Base-by-base conservation (phyloP, 2,113 vertebrate genomes). In the Sapayoa aenigma region DNA sequence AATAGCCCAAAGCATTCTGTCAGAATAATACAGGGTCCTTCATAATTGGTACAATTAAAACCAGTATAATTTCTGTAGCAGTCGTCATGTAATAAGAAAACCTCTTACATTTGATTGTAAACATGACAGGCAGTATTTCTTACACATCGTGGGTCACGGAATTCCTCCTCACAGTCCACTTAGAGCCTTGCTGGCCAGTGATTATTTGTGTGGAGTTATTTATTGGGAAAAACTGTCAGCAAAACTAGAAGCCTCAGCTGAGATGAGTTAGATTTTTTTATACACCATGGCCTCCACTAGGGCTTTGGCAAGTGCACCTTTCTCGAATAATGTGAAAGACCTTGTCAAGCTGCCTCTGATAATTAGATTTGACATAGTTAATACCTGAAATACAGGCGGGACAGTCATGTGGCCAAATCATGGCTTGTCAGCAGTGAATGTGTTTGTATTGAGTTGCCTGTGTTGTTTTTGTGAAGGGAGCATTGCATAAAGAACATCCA, bases 341-440 rank as follows among this genome's bases (percentile, higher is more conserved):
- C 63, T 87, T 49, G 50, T 96, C 87, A 96, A 65, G 56, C 89
- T 73, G 42, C 67, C 50, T 68, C 41, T 93, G 84, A 30, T 96
- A 94, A 97, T 94, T 72, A n/a, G 60, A 49, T 94, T 71, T 93
- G 94, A 96, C 94, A 77, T 15, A 52, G 90, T 60, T 97, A 96
- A 96, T 95, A 91, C 94, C 90, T 92, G 93, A 83, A 93, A 94
- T 49, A 60, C 47, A 87, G 92, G 58, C 89, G 19, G 93, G 75
- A 73, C 41, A 42, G 92, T 95, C 94, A 94, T 72, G 74, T 96
- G 95, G 68, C 92, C 63, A 50, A 71, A 86, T 85, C 75, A 14
- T 58, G 90, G 75, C 87, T 80, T 87, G 88, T 89, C 93, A 90
- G 81, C 87, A 92, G 41, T 14, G 24, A 56, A 33, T 52, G 37